Conservation (phyloP, 2,797 vertebrate species). For the Rachycentron canadum region DNA sequence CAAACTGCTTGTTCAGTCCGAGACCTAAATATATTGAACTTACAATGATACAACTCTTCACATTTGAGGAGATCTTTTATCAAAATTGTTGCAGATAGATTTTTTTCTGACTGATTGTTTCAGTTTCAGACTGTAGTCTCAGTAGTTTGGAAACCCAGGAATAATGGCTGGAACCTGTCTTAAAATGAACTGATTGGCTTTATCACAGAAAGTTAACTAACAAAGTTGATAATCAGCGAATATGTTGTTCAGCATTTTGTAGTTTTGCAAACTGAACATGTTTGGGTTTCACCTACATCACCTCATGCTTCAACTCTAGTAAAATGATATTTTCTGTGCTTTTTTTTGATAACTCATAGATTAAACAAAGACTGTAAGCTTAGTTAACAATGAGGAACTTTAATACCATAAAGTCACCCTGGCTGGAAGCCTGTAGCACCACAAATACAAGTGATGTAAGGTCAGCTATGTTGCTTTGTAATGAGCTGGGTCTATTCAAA, state of each 20-base stretch:
- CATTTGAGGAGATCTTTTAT: background rate
- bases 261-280: background rate
- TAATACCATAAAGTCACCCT: background rate
- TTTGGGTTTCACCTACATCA: background rate
- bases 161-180: background rate
- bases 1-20: background rate
- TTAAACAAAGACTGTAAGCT: background rate
- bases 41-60: background rate
- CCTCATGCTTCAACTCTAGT: background rate
- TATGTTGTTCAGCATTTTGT: background rate
- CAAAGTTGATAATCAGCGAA: background rate
- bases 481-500: slow-evolving; percentile 41
- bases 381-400: background rate
- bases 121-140: background rate
- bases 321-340: background rate
- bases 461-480: slow-evolving; percentile 23
- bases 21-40: too few species aligned
- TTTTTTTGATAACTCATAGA: too few species aligned
- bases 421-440: background rate
- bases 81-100: background rate
- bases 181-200: background rate
- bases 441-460: slow-evolving; percentile 29
- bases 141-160: background rate
- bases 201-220: background rate
- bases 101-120: background rate